Percentiles rank a stretch among this genome's conserved stretches.
These are phyloP conservation scores for Doryteuthis pealeii DNA, from an alignment of 1,140 invertebrate genomes.

Conservation along the genomic window DNA sequence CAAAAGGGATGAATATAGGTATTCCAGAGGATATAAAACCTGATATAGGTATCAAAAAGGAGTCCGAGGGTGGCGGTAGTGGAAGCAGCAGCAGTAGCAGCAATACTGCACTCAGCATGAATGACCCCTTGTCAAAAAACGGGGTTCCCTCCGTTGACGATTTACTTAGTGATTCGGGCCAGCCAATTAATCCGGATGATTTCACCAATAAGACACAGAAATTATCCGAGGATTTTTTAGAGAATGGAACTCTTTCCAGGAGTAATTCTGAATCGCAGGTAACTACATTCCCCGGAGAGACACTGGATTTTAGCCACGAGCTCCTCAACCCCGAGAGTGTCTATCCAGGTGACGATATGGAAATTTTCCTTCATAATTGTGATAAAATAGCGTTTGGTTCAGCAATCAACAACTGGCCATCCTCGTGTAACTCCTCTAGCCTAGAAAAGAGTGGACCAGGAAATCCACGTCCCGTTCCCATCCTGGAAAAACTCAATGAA, in stretches of 20 bases:
- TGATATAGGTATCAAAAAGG: constrained; percentile 15
- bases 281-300: constrained; percentile 23
- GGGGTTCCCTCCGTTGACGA: constrained; percentile 54
- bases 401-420: constrained; percentile 11
- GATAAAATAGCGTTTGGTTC: constrained; percentile 24
- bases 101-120: constrained; percentile 22
- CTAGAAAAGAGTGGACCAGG: neutral
- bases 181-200: constrained; percentile 31
- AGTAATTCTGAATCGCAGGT: constrained; percentile 28
- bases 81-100: constrained; percentile 16
- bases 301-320: constrained; percentile 26
- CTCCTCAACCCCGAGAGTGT: constrained; percentile 23
- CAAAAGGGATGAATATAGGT: constrained; percentile 8
- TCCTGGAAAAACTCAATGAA: neutral
- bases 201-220: constrained; percentile 22
- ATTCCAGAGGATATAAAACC: constrained; percentile 17
- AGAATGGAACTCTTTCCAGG: constrained; percentile 16
- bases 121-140: constrained; percentile 44
- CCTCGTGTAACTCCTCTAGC: constrained; percentile 1
- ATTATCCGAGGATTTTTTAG: constrained; percentile 9
- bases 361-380: constrained; percentile 22
- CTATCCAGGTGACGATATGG: constrained; percentile 18
- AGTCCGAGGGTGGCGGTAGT: constrained; percentile 16
- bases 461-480: neutral
- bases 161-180: constrained; percentile 45